phyloP scores from a whole-genome alignment of 2,113 vertebrate species.

The Panthera tigris region DNA sequence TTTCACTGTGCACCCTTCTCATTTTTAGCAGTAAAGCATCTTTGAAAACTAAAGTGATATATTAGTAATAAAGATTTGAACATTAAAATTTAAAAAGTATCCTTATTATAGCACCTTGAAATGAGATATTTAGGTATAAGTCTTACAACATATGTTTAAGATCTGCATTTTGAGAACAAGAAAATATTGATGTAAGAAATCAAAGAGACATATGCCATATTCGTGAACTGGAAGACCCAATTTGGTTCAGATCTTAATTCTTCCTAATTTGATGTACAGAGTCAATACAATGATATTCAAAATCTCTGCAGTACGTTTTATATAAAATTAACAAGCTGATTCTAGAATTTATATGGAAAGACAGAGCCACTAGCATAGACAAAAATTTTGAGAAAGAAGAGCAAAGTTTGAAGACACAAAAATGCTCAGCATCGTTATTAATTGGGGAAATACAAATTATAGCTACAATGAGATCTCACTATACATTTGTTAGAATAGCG shows the following conservation, averaged over 20 bases:
- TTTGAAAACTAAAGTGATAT: slow-evolving; percentile 10
- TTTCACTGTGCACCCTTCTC: neutral
- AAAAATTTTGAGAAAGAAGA: neutral
- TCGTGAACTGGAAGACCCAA: neutral
- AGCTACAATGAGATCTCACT: neutral
- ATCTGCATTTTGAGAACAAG: neutral
- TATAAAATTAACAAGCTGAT: neutral
- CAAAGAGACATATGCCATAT: neutral
- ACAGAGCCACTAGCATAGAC: neutral
- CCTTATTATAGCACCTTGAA: neutral
- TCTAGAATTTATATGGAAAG: neutral
- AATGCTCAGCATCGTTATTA: neutral
- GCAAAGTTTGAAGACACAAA: neutral
- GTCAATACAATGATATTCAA: neutral
- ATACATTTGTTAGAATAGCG: neutral
- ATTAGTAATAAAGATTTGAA: neutral
- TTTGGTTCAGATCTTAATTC: neutral
- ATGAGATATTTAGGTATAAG: neutral
- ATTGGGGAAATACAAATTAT: neutral
- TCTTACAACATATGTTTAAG: neutral
- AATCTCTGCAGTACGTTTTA: neutral
- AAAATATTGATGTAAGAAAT: slow-evolving; percentile 1
- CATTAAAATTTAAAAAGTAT: neutral
- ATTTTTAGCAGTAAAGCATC: neutral
- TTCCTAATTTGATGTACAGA: neutral